Evolutionary conservation across 2,113 vertebrate genomes (phyloP).

Genomic region (Cardinalis cardinalis): DNA sequence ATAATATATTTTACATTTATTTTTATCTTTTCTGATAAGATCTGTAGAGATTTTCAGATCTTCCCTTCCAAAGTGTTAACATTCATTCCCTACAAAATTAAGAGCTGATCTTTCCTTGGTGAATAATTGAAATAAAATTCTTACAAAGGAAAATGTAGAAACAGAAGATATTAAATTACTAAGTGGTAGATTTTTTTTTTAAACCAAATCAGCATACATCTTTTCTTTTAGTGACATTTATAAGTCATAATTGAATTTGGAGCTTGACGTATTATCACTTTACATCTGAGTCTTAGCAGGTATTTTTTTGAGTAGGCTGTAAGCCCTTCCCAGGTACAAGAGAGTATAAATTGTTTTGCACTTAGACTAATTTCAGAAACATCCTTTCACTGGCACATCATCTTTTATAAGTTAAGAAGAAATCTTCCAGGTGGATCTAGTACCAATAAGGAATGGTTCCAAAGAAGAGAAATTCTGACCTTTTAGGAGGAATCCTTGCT

Average conservation of each 20-base stretch:
- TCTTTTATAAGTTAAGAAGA: not conserved
- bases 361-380: not conserved
- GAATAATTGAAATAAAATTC: not conserved
- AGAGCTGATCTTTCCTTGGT: not conserved
- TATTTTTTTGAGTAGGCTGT: not conserved
- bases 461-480: not conserved
- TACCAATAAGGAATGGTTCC: not conserved
- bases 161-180: not conserved
- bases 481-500: not conserved
- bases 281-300: not conserved
- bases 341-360: not conserved
- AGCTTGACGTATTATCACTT: not conserved
- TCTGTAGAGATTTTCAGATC: not conserved
- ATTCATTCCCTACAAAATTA: not conserved
- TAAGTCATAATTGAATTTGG: not conserved
- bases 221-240: not conserved
- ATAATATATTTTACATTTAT: not conserved
- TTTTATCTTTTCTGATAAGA: not conserved
- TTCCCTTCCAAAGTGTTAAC: not conserved
- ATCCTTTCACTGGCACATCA: not conserved
- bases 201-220: not conserved
- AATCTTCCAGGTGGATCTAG: not conserved
- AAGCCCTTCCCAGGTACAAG: not conserved
- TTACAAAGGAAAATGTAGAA: not conserved
- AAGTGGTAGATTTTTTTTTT: not conserved